Evolutionary conservation across 2,888 invertebrate species (phyloP), one percentile per base, ranked within the genome.

Genomic region (Lochmaea capreae): DNA sequence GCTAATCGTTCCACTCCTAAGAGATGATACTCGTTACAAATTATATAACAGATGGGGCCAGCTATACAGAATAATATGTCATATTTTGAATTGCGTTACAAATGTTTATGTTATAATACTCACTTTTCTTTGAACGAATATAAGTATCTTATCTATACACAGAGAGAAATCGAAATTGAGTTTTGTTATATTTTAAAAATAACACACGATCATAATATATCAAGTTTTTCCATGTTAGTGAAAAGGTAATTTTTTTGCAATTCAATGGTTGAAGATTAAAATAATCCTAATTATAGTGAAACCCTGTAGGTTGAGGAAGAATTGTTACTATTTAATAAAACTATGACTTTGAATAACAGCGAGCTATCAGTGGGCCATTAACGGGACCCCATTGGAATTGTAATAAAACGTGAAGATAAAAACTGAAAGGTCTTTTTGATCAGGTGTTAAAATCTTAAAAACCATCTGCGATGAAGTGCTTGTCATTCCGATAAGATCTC

Each of bases 381-480:
- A 43, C 58, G 65, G 52, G 57, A 49, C 72, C 67, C 49, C 68
- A 67, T 67, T 72, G 72, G 65, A 63, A 72, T 72, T 65, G 67
- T 68, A 72, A 72, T 54, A 54, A 67, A 72, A 72, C 49, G 65
- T 63, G 58, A 10, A 67, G 67, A 68, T 67, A 72, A 65, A 65
- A 54, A 16, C 18, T 18, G 18, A 54, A 54, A 54, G 16, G 52
- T 16, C 57, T 65, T 72, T 65, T 46, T 33, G 67, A 72, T 72
- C 72, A 72, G 72, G 72, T 72, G 72, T 57, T 67, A 72, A 72
- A 72, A 72, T 72, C 72, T 72, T 72, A 63, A 68, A 67, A 65
- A 61, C 59, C 72, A 72, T 63, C 72, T 72, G 72, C 72, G 67
- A 59, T 65, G 59, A 58, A 72, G 49, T 67, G 65, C 67, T 65